Evolutionary conservation across 2,888 invertebrate genomes (phyloP).

Genomic region (Napeogenes inachia): DNA sequence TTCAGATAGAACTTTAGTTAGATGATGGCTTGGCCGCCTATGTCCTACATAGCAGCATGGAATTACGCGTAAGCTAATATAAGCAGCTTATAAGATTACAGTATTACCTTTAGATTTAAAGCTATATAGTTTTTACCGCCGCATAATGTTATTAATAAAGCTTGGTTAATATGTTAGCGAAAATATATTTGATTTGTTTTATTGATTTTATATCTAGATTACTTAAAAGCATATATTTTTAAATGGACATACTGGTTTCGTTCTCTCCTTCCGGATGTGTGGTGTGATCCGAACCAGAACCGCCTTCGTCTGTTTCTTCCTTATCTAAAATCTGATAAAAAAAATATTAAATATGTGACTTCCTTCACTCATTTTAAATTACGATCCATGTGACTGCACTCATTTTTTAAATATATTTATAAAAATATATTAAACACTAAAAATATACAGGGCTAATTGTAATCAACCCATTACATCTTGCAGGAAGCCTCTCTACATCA

Average conservation of each 20-base stretch:
- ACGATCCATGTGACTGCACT: not conserved
- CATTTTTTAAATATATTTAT: too few relatives aligned
- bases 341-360: not conserved
- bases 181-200: not conserved
- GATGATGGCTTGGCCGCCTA: slow-evolving; percentile 71
- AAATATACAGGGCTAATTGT: too few relatives aligned
- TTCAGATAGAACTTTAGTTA: slow-evolving; percentile 80
- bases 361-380: not conserved
- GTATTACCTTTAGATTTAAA: not conserved
- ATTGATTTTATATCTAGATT: not conserved
- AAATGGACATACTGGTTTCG: slow-evolving; percentile 55
- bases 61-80: slow-evolving; percentile 36
- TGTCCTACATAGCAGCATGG: slow-evolving; percentile 65
- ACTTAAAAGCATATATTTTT: slow-evolving; percentile 1
- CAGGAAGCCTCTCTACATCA: too few relatives aligned
- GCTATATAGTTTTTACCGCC: not conserved
- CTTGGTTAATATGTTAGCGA: not conserved
- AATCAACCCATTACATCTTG: too few relatives aligned
- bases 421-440: too few relatives aligned
- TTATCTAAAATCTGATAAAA: slow-evolving; percentile 66
- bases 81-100: slow-evolving; percentile 13
- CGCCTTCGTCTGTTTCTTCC: slow-evolving; percentile 71
- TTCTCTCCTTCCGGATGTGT: slow-evolving; percentile 68
- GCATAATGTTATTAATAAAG: slow-evolving; percentile 3
- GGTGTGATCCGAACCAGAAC: slow-evolving; percentile 64